A percentile compares a stretch with the other conserved stretches of the same genome.
phyloP scores from a whole-genome alignment of 1,140 invertebrate genomes.

The Micrasema minimum region DNA sequence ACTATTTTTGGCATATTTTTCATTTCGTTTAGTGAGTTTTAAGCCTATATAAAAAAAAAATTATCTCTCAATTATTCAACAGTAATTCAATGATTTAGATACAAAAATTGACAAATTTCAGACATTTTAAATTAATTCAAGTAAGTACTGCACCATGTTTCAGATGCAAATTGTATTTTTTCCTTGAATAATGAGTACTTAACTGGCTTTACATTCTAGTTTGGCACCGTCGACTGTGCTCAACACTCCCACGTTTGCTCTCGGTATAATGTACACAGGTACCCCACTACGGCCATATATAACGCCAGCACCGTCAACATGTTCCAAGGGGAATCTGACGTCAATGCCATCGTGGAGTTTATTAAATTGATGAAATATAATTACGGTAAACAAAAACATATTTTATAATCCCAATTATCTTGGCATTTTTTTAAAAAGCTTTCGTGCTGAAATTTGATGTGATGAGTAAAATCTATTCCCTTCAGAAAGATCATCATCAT shows the following conservation, averaged over 20 bases:
- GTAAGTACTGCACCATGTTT: no score
- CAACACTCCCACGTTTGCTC: constrained; percentile 66
- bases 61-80: no score
- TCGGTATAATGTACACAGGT: constrained; percentile 75
- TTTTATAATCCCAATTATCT: no score
- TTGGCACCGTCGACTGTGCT: constrained; percentile 76
- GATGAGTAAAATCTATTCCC: no score
- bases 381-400: constrained; percentile 41
- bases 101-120: background rate
- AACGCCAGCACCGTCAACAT: constrained; percentile 70
- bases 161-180: no score
- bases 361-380: constrained; percentile 67
- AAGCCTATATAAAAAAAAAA: background rate
- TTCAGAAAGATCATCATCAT: no score
- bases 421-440: no score
- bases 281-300: constrained; percentile 81
- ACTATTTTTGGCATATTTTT: no score
- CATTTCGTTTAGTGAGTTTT: no score
- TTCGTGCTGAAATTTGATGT: no score
- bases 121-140: background rate
- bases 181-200: no score
- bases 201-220: constrained; percentile 64
- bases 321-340: constrained; percentile 73
- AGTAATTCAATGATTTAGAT: background rate
- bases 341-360: constrained; percentile 74